Conservation (phyloP, 2,888 invertebrate genomes). For the Rotaria sp. region DNA sequence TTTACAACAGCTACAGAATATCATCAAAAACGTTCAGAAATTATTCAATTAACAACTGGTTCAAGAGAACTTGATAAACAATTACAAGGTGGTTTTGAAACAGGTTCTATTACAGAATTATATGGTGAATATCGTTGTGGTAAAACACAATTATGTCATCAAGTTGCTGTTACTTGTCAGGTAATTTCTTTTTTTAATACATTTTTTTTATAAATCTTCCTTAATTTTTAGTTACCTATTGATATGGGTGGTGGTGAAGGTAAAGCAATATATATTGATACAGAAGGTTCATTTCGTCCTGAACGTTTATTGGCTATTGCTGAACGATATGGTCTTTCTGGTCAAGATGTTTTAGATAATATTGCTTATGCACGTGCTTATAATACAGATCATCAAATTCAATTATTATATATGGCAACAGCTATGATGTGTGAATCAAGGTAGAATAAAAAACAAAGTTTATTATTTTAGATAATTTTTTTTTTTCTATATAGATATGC, state of each 20-base stretch:
- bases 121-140: slow-evolving; percentile 97
- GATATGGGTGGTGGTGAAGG: slow-evolving; percentile 96
- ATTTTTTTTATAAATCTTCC: no score
- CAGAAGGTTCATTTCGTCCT: slow-evolving; percentile 93
- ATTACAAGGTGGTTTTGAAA: slow-evolving; percentile 86
- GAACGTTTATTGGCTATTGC: slow-evolving; percentile 85
- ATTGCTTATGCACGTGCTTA: slow-evolving; percentile 92
- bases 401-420: slow-evolving; percentile 77
- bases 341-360: slow-evolving; percentile 84
- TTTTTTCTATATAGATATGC: slow-evolving; percentile 66
- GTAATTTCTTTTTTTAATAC: slow-evolving; percentile 54
- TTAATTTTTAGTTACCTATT: slow-evolving; percentile 68
- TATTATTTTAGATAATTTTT: not conserved
- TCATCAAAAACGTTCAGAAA: slow-evolving; percentile 85
- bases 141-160: slow-evolving; percentile 92
- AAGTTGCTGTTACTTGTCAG: slow-evolving; percentile 92
- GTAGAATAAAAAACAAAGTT: not conserved
- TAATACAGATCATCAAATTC: slow-evolving; percentile 92
- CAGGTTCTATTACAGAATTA: slow-evolving; percentile 93
- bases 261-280: slow-evolving; percentile 93
- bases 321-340: slow-evolving; percentile 75
- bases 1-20: slow-evolving; percentile 95
- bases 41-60: slow-evolving; percentile 87
- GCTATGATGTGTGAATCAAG: slow-evolving; percentile 90
- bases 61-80: slow-evolving; percentile 85